Conservation (phyloP, 1,140 invertebrate genomes). For the Plutomurus gul region DNA sequence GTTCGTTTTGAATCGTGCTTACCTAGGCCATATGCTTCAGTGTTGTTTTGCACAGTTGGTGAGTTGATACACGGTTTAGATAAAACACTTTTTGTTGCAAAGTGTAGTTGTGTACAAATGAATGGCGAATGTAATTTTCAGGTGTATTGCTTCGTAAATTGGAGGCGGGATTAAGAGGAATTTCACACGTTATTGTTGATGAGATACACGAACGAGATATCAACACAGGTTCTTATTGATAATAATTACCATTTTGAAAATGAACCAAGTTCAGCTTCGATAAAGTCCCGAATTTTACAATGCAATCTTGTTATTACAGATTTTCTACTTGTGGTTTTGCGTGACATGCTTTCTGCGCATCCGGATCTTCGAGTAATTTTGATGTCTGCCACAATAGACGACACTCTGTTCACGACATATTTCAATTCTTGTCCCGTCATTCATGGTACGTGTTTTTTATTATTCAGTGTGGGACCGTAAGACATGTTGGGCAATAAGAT, state of each 20-base stretch:
- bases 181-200: constrained; percentile 91
- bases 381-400: constrained; percentile 97
- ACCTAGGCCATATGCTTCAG: constrained; percentile 87
- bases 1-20: constrained; percentile 88
- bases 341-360: constrained; percentile 89
- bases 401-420: constrained; percentile 84
- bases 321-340: constrained; percentile 89
- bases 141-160: constrained; percentile 88
- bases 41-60: constrained; percentile 94
- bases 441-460: too few relatives aligned
- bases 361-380: constrained; percentile 88
- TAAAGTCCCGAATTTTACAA: constrained; percentile 92
- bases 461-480: too few relatives aligned
- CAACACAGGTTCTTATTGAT: constrained; percentile 62
- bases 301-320: constrained; percentile 85
- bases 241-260: constrained; percentile 62
- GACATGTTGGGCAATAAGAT: too few relatives aligned
- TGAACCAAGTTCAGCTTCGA: constrained; percentile 92
- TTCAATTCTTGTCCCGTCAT: constrained; percentile 85
- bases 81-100: not conserved
- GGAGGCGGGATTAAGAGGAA: constrained; percentile 80
- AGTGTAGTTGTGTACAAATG: not conserved
- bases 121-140: constrained; percentile 53
- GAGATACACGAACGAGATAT: constrained; percentile 93
- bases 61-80: constrained; percentile 34